These are phyloP conservation scores for Physeter macrocephalus DNA, from an alignment of 2,113 vertebrate genomes.

Conservation along the genomic window DNA sequence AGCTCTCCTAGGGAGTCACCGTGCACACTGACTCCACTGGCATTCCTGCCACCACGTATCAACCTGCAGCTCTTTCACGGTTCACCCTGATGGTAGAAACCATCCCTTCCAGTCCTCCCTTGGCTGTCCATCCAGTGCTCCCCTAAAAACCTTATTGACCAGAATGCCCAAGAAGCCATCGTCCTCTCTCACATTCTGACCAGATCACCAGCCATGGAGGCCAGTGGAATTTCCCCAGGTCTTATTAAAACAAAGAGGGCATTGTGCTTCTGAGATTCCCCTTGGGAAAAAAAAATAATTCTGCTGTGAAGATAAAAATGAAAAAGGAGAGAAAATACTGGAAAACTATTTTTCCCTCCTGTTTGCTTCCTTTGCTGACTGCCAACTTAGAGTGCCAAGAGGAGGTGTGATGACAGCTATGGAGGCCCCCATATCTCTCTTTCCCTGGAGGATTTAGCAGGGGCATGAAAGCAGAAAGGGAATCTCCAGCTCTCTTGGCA, in stretches of 20 bases:
- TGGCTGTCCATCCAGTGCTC: not conserved
- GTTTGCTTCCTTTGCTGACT: constrained; percentile 4
- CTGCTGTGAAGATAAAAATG: constrained; percentile 39
- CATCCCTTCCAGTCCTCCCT: not conserved
- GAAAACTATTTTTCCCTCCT: constrained; percentile 8
- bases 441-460: not conserved
- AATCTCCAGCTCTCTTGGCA: not conserved
- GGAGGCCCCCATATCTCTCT: not conserved
- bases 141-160: not conserved
- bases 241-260: constrained; percentile 1
- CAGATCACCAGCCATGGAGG: constrained; percentile 30
- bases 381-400: not conserved
- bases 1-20: not conserved
- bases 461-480: not conserved
- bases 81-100: not conserved
- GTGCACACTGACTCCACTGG: constrained; percentile 51
- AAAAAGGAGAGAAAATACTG: constrained; percentile 45
- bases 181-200: constrained; percentile 25
- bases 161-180: not conserved
- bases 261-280: not conserved
- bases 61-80: not conserved
- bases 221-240: constrained; percentile 48
- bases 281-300: not conserved
- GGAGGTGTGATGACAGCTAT: not conserved
- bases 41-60: constrained; percentile 59